Evolutionary conservation across 2,888 invertebrate species (phyloP).

Genomic region (Buathra laborator): DNA sequence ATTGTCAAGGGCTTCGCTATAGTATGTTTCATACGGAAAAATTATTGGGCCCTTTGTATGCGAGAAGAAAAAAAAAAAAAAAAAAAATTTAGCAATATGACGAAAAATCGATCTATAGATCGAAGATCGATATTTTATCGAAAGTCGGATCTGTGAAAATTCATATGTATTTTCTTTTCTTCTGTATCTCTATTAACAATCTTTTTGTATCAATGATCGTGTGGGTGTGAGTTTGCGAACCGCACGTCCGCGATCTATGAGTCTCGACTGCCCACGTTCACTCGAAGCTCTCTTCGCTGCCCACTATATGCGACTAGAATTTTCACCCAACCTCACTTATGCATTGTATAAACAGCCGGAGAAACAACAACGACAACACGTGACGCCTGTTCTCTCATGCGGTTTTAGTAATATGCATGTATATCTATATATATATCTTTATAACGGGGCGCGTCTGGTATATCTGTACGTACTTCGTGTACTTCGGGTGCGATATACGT

Average conservation of each 20-base stretch:
- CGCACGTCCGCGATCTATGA: conserved; percentile 35
- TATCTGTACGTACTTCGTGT: not conserved
- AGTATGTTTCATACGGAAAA: not conserved
- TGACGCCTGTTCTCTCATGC: conserved; percentile 24
- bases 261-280: conserved; percentile 31
- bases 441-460: not conserved
- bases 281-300: conserved; percentile 43
- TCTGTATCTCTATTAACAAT: not conserved
- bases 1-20: conserved; percentile 43
- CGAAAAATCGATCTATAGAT: too few relatives aligned
- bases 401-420: not conserved
- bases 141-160: not conserved
- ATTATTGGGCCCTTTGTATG: not conserved
- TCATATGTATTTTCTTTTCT: conserved; percentile 4
- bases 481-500: conserved; percentile 41
- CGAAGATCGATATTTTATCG: too few relatives aligned
- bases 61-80: not conserved
- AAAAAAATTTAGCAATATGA: too few relatives aligned
- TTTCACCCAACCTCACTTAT: conserved; percentile 28
- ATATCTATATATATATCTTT: conserved; percentile 4
- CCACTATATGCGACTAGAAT: conserved; percentile 27
- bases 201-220: conserved; percentile 7
- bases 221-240: conserved; percentile 20
- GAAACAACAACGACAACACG: conserved; percentile 46
- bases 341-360: conserved; percentile 8